Base-by-base conservation (phyloP, 2,797 vertebrate species). In the Astyanax mexicanus region DNA sequence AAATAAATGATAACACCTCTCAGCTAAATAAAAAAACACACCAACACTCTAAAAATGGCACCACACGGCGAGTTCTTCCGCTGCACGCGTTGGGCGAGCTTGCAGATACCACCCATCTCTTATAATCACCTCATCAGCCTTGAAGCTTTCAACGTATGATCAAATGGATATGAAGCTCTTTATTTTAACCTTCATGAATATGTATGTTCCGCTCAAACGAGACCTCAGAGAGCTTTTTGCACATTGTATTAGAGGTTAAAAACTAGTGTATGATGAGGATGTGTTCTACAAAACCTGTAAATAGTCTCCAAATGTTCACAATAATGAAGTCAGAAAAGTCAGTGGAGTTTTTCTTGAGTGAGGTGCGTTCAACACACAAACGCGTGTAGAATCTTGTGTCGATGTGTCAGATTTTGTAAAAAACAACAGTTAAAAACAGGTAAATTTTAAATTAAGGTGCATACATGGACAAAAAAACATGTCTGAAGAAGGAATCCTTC, bases 261-360 rank as follows among this genome's bases (percentile, higher is more conserved):
- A n/a, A 54, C 9, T 15, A 68, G 19, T 19, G 29, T 44, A 57
- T 44, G 25, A 69, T 47, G 19, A 70, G 37, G n/a, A 32, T 58
- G 67, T 38, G 32, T 71, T 42, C 19, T 52, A 54, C 67, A 11
- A 23, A 44, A 60, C 71, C 45, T 78, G 67, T 71, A 68, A 52
- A 77, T 77, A 69, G 19, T 77, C 15, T 68, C 52, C 44, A 64
- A 51, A 77, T 52, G 23, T 47, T 64, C 38, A 74, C 57, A 13
- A 0, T 0, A 23, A 27, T 2, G 21, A 77, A 35, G n/a, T n/a
- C n/a, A n/a, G 9, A 68, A 42, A 23, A 47, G 27, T 66, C 15
- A 29, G 44, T 19, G 9, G 44, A 65, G 25, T 44, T 65, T 17
- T 9, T 27, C 23, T 3, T n/a, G n/a, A n/a, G 38, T 42, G 12